Conservation (phyloP, 2,113 vertebrate species). For the Oncorhynchus masou region DNA sequence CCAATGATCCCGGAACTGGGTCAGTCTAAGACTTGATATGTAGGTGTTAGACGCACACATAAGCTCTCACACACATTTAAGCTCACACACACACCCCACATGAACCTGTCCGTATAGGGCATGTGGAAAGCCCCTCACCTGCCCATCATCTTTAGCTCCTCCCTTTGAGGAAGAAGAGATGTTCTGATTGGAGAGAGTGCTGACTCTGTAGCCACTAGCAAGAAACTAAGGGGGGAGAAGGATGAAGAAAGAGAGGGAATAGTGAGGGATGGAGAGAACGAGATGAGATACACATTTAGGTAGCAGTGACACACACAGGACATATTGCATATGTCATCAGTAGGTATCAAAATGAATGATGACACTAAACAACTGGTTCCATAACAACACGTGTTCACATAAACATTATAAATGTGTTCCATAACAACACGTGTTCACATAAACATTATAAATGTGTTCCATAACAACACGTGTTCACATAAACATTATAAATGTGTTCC, state of each 20-base stretch:
- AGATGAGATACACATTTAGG: background rate
- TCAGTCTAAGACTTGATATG: background rate
- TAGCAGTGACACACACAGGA: slow-evolving; percentile 27
- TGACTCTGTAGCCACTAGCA: slow-evolving; percentile 59
- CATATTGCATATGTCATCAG: background rate
- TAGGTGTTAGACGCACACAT: too few relatives aligned
- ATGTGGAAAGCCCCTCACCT: slow-evolving; percentile 45
- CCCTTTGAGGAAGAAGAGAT: slow-evolving; percentile 28
- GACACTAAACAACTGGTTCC: too few relatives aligned
- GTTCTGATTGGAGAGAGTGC: slow-evolving; percentile 60
- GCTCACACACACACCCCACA: background rate
- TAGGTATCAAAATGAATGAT: too few relatives aligned
- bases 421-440: too few relatives aligned
- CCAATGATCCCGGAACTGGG: too few relatives aligned
- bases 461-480: too few relatives aligned
- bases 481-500: too few relatives aligned
- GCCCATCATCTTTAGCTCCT: slow-evolving; percentile 37
- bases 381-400: background rate
- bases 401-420: too few relatives aligned
- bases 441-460: too few relatives aligned
- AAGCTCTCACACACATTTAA: too few relatives aligned
- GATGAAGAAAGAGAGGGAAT: slow-evolving; percentile 17
- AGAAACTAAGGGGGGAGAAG: slow-evolving; percentile 43
- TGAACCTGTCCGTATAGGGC: too few relatives aligned
- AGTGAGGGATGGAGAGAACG: slow-evolving; percentile 1